Base-by-base conservation (phyloP, 2,888 invertebrate genomes). In the Nymphalis c-album region DNA sequence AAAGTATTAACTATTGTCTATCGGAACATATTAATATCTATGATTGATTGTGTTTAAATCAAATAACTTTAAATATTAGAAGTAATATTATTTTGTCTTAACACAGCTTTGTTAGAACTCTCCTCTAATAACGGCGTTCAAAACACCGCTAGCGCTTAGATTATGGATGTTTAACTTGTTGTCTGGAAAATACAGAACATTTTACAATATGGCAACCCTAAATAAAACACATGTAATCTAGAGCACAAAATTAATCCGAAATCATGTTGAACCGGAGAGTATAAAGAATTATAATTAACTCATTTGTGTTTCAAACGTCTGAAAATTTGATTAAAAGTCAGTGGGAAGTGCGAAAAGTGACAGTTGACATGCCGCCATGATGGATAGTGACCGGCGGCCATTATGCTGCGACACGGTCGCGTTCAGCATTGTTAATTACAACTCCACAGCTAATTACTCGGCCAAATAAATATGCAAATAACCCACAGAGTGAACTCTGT, bases 371-470 rank as follows among this genome's bases (percentile, higher is more conserved):
- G 78, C 79, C 74, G 85, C 84, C 85, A 85, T 88, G 84, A 85
- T 85, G 84, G 77, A 83, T 85, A 77, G 78, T 77, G 76, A 74
- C 71, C 72, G 78, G 72, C 73, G 77, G 72, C 80, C 82, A 88
- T 90, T 90, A 90, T 90, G 90, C 90, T 83, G 78, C 76, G 79
- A 74, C 90, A 90, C 90, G 90, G 80, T 72, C 79, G 75, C 80
- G 78, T 80, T 74, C 80, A 74, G 80, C 78, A 78, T 77, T 75
- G 85, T 85, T 87, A 88, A 90, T 89, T 88, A 85, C 83, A 72
- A 79, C 78, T 75, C 74, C 67, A 75, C 74, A 73, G 77, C 80
- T 87, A 89, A 90, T 89, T 88, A 85, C 82, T 85, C 81, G 68
- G 62, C 67, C 69, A 79, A 76, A 75, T 77, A 78, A 76, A 77